A percentile compares a stretch with the other conserved stretches of the same genome.
These are phyloP conservation scores for Pygoscelis adeliae DNA, from an alignment of 2,113 vertebrate species.

Conservation along the genomic window DNA sequence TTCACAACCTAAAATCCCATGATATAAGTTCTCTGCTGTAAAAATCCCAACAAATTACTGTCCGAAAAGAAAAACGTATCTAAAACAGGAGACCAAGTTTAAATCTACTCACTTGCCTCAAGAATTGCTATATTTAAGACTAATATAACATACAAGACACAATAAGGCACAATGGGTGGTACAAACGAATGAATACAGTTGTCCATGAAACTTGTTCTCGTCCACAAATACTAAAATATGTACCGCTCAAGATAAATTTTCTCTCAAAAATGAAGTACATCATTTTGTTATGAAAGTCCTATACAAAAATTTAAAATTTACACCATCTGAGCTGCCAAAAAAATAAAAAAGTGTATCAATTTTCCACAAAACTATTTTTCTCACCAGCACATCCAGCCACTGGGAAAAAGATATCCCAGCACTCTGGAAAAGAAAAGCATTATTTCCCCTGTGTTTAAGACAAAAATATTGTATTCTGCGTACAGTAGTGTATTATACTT, in stretches of 20 bases:
- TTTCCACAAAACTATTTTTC: constrained; percentile 88
- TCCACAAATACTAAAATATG: constrained; percentile 80
- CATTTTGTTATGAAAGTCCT: constrained; percentile 86
- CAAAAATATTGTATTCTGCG: constrained; percentile 78
- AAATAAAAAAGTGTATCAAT: constrained; percentile 82
- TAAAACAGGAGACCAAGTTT: constrained; percentile 31
- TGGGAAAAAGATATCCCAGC: constrained; percentile 77
- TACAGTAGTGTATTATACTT: constrained; percentile 82
- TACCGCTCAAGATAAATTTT: constrained; percentile 80
- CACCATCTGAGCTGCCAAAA: constrained; percentile 97
- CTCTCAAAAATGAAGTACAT: constrained; percentile 81
- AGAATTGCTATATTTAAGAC: constrained; percentile 24
- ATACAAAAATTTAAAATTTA: constrained; percentile 92
- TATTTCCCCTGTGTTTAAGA: constrained; percentile 84
- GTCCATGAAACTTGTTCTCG: constrained; percentile 47
- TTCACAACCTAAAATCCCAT: constrained; percentile 14
- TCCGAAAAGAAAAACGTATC: constrained; percentile 13
- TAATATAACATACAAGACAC: constrained; percentile 47
- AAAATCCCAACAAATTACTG: constrained; percentile 35
- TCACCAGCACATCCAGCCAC: constrained; percentile 84
- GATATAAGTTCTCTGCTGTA: constrained; percentile 37
- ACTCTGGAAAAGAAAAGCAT: constrained; percentile 74
- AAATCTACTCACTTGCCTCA: not conserved
- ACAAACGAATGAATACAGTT: constrained; percentile 67
- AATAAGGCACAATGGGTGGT: constrained; percentile 77